Base-by-base conservation (phyloP, 2,113 vertebrate species). In the Hyperopisus bebe region DNA sequence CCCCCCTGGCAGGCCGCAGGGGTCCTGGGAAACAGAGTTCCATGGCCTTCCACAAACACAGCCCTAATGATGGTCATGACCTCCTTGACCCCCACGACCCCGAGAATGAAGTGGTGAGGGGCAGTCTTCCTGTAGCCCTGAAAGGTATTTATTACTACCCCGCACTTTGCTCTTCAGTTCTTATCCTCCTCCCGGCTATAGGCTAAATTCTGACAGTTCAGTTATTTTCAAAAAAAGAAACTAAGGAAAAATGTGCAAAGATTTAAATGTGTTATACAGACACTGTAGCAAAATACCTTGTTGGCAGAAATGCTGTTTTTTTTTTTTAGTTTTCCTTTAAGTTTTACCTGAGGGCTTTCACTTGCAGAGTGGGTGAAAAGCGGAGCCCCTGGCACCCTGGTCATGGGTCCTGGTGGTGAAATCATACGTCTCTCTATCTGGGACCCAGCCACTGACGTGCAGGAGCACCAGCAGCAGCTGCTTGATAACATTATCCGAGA, bases 381-480 rank as follows among this genome's bases (percentile, higher is more conserved):
- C 42, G 90, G 83, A 89, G 91, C 92, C 1, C 84, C 91, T 50
- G 95, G 94, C 74, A 92, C 93, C 89, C 88, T 95, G 90, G 93
- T 95, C 58, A 90, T 93, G 90, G 92, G 91, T 92, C 95, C 95
- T 89, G 94, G 95, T 90, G 95, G 95, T 82, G 92, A 95, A 92
- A 95, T 93, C 11, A 90, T 95, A 47, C 93, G 90, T 86, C 93
- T 93, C 7, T 95, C 95, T 13, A 89, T 96, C 88, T 92, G 90
- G 46, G 92, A 92, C 84, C 70, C 91, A 35, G 10, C 87, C 62
- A 88, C 86, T 19, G 88, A 90, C 77, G 27, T 66, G 3, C 90
- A 88, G 88, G 89, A 93, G 39, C 47, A 70, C 44, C 27, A 86
- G 39, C 47, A 70, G 39, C 27, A 86, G 70, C 88, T 66, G n/a